Evolutionary conservation across 30 jellyfish, hydroid and myxozoan species (phyloP).

Genomic region (Aurelia aurita complex sp. Pacific): DNA sequence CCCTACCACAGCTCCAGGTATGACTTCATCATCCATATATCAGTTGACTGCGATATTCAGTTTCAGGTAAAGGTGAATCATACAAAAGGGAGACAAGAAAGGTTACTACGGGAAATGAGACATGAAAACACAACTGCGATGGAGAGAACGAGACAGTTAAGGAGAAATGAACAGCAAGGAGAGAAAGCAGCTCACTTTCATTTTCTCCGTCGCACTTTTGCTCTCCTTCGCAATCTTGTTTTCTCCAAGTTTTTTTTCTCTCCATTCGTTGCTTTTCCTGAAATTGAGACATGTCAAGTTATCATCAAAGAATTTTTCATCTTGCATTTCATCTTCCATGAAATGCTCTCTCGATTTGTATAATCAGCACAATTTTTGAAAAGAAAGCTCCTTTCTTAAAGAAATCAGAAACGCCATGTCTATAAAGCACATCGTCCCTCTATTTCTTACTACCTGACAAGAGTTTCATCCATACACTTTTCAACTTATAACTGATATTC

Average conservation of each 20-base stretch:
- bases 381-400: too few relatives aligned
- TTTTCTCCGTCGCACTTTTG: neutral
- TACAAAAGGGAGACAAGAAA: neutral
- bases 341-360: neutral
- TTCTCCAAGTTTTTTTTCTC: neutral
- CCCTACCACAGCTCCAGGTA: conserved; percentile 34
- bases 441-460: neutral
- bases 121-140: neutral
- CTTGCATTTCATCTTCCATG: neutral
- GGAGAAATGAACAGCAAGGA: too few relatives aligned
- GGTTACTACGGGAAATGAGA: too few relatives aligned
- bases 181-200: neutral
- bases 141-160: neutral
- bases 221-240: neutral
- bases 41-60: neutral
- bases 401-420: too few relatives aligned
- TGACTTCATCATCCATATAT: neutral
- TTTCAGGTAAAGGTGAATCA: neutral
- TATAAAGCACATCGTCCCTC: too few relatives aligned
- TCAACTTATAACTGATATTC: too few relatives aligned
- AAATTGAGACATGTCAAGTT: too few relatives aligned
- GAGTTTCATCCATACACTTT: neutral
- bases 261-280: neutral
- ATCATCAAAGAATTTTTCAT: neutral
- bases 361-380: too few relatives aligned